Conservation (phyloP, 2,888 invertebrate species). For the Campoletis raptor region DNA sequence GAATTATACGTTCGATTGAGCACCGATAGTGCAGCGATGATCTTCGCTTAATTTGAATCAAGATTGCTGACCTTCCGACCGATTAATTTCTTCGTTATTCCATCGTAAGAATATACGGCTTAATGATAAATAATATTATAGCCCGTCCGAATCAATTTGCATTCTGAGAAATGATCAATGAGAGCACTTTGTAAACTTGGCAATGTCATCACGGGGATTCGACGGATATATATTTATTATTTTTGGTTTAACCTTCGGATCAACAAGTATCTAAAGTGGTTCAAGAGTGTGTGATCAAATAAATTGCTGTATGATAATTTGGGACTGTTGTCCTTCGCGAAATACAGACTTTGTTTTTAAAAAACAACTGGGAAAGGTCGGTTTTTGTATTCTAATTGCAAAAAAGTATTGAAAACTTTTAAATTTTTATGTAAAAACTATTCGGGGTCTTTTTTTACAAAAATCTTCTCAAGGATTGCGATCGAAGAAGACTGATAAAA, state of each 20-base stretch:
- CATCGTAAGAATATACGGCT: constrained; percentile 41
- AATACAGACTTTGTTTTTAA: neutral
- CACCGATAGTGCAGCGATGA: constrained; percentile 58
- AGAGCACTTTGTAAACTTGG: constrained; percentile 52
- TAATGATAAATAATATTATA: constrained; percentile 64
- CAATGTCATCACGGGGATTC: constrained; percentile 56
- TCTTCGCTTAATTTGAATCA: constrained; percentile 65
- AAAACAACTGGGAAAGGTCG: neutral
- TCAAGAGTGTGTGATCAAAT: constrained; percentile 19
- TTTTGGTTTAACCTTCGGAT: constrained; percentile 13
- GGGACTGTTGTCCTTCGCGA: neutral
- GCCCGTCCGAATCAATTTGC: constrained; percentile 60
- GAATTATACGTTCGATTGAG: constrained; percentile 66
- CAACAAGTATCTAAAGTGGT: constrained; percentile 4
- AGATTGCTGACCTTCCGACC: constrained; percentile 62
- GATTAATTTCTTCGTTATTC: constrained; percentile 66
- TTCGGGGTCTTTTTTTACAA: neutral
- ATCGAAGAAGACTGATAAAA: neutral
- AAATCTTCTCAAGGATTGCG: neutral
- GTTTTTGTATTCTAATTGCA: neutral
- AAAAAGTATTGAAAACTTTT: neutral
- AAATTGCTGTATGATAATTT: neutral
- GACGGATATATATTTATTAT: constrained; percentile 44
- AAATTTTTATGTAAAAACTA: neutral
- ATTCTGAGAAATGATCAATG: constrained; percentile 69